A percentile compares a stretch with the other conserved stretches of the same genome.
These are phyloP conservation scores for Synanthedon vespiformis DNA, from an alignment of 2,888 invertebrate species.

Conservation along the genomic window DNA sequence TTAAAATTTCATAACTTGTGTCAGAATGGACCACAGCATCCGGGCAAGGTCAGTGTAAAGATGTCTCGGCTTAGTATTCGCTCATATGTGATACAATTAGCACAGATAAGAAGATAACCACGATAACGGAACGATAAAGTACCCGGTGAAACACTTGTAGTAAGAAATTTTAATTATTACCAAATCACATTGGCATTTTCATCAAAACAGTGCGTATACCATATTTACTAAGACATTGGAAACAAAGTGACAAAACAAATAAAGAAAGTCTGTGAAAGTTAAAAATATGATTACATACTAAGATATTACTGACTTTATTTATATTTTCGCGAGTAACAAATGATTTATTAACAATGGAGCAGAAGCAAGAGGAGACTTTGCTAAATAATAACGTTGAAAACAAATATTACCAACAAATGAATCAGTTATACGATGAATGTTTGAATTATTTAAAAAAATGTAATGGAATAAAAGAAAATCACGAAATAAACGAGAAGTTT, in stretches of 20 bases:
- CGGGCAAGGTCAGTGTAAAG: conserved; percentile 22
- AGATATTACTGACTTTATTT: no score
- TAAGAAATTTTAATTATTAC: background rate
- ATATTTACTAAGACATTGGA: no score
- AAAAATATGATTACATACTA: no score
- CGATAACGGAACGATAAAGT: conserved; percentile 11
- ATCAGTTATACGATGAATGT: conserved; percentile 53
- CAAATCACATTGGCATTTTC: no score
- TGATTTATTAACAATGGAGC: no score
- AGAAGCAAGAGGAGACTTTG: no score
- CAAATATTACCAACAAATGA: conserved; percentile 33
- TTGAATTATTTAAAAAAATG: conserved; percentile 34
- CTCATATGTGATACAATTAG: conserved; percentile 26
- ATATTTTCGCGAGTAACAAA: no score
- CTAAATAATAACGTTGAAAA: no score
- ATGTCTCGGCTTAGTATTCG: conserved; percentile 18
- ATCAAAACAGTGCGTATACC: no score
- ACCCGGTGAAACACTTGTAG: background rate
- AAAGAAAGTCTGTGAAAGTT: no score
- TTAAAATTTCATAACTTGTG: background rate
- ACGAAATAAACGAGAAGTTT: conserved; percentile 8
- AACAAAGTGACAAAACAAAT: no score
- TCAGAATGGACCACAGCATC: conserved; percentile 18
- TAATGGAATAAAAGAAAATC: background rate
- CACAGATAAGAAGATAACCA: conserved; percentile 24